Conservation (phyloP, 2,888 invertebrate genomes). For the Lepidonotus clava region DNA sequence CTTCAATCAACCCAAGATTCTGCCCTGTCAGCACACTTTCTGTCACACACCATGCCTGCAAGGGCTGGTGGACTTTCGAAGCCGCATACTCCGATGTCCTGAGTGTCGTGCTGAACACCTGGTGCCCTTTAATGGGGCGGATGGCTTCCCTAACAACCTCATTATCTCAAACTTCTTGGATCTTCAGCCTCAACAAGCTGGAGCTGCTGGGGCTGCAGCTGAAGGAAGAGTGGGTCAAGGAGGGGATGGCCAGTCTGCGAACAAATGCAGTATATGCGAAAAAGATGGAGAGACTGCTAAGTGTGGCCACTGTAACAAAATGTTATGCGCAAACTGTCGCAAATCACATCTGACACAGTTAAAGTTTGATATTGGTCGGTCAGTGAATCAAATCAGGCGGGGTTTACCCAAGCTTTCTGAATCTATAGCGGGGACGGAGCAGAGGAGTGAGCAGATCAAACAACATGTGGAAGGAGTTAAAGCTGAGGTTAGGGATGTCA, state of each 20-base stretch:
- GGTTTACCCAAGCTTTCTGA: constrained; percentile 85
- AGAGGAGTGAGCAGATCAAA: constrained; percentile 92
- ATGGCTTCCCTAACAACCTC: constrained; percentile 97
- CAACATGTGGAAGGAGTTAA: constrained; percentile 93
- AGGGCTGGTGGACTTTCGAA: constrained; percentile 88
- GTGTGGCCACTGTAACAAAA: constrained; percentile 98
- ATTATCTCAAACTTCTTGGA: constrained; percentile 96
- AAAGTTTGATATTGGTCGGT: constrained; percentile 92
- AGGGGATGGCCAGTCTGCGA: neutral
- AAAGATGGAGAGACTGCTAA: constrained; percentile 80
- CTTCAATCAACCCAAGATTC: constrained; percentile 97
- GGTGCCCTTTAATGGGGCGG: constrained; percentile 94
- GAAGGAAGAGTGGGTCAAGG: constrained; percentile 54
- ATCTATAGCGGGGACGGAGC: constrained; percentile 83
- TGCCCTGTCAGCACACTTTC: constrained; percentile 99
- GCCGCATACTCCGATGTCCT: constrained; percentile 93
- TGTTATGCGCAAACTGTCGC: constrained; percentile 97
- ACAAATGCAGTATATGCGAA: constrained; percentile 71
- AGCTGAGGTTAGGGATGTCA: constrained; percentile 89
- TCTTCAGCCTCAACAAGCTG: constrained; percentile 88
- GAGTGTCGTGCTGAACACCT: constrained; percentile 98
- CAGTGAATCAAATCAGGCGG: constrained; percentile 86
- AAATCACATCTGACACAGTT: constrained; percentile 96
- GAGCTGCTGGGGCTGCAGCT: neutral
- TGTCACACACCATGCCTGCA: constrained; percentile 98